phyloP scores from a whole-genome alignment of 64 coral and sea anemone species.

The Dendrophyllia cribrosa region DNA sequence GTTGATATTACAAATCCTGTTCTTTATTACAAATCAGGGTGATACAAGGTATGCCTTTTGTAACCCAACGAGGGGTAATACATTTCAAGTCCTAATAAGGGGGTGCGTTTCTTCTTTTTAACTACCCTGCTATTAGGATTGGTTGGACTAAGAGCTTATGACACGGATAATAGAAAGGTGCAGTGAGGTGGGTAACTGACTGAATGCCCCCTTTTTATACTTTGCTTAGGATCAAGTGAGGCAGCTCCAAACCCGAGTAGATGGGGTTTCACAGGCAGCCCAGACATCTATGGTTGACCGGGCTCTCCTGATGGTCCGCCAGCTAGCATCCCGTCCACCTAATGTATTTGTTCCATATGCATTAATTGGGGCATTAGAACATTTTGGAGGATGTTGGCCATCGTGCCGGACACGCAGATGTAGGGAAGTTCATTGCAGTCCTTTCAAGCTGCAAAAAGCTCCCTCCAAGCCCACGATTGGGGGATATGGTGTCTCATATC shows the following conservation, averaged over 20 bases:
- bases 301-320: constrained; percentile 38
- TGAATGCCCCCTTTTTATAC: neutral
- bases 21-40: too few relatives aligned
- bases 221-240: constrained; percentile 29
- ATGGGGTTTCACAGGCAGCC: constrained; percentile 11
- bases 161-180: too few relatives aligned
- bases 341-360: constrained; percentile 40
- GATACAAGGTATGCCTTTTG: too few relatives aligned
- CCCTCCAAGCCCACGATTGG: constrained; percentile 11
- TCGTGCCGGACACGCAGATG: constrained; percentile 15
- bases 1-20: too few relatives aligned
- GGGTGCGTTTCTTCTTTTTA: too few relatives aligned
- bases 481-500: constrained; percentile 1
- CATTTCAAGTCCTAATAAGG: too few relatives aligned
- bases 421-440: constrained; percentile 37
- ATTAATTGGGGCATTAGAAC: constrained; percentile 21
- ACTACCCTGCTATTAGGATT: too few relatives aligned
- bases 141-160: too few relatives aligned
- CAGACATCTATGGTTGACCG: constrained; percentile 44
- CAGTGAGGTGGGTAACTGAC: too few relatives aligned
- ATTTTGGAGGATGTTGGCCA: constrained; percentile 42
- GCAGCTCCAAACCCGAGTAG: constrained; percentile 3
- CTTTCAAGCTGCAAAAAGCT: constrained; percentile 31
- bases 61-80: too few relatives aligned
- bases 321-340: too few relatives aligned